Base-by-base conservation (phyloP, 2,888 invertebrate genomes). In the Meteorus cinctellus region DNA sequence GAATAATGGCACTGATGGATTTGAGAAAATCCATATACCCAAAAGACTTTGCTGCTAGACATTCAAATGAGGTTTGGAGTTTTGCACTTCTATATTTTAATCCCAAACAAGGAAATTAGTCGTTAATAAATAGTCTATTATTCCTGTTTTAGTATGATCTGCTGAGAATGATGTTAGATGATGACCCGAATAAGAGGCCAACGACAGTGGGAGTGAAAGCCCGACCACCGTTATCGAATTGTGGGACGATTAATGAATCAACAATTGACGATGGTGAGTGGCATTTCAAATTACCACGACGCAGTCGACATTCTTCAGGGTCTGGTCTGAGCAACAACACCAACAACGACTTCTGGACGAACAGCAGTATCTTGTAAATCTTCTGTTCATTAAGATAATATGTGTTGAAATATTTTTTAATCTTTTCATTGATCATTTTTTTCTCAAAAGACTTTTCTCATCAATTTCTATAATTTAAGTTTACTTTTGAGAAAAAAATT, bases 131-230 rank as follows among this genome's bases (percentile, higher is more conserved):
- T 36, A 10, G 2, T 65, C 14, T 19, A 34, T n/a, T 65, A 36
- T 65, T 65, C 4, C 16, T 27, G 79, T 89, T 89, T 65, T 90
- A 96, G 96, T 93, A 92, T 86, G 90, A 93, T 2, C 91, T 97
- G 75, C 90, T 98, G 12, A 92, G 93, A 80, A 90, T 93, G 87
- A 96, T 98, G 96, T 90, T 98, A 60, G 94, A 95, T 78, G 90
- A 92, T 4, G 91, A 93, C 76, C 96, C 97, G 0, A 90, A 91
- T 4, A 90, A 92, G 77, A 92, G 98, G 2, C 96, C 97, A 19
- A 94, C 95, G 1, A 95, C 96, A 0, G 91, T 92, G 79, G 95
- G 94, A 36, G 93, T 96, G 29, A 90, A 92, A 59, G 92, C 93
- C 0, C 90, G 92, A 8, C 92, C 93, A 0, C 94, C 94, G 0